Percentiles rank a stretch among this genome's conserved stretches.
phyloP scores from a whole-genome alignment of 2,113 vertebrate genomes.

The Alosa alosa region DNA sequence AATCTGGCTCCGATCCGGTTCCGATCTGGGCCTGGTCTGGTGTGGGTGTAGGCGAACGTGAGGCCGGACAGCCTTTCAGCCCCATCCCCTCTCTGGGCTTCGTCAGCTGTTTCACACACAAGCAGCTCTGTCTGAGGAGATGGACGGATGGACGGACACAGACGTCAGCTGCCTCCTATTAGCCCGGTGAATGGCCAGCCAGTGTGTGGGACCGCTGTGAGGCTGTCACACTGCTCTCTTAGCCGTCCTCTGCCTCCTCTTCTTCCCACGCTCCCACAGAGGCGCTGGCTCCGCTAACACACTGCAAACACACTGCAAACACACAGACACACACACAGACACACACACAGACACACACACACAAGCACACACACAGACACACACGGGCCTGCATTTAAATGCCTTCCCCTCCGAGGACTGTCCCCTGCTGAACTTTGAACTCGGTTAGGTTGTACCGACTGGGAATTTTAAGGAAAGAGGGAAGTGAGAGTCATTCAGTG shows the following conservation, averaged over 20 bases:
- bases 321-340: no score
- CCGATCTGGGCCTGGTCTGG: background rate
- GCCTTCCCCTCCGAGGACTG: background rate
- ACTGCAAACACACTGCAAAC: no score
- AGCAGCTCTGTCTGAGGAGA: background rate
- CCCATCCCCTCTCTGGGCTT: background rate
- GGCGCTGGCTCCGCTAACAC: background rate
- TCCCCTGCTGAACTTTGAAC: background rate
- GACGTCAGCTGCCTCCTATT: slow-evolving; percentile 26
- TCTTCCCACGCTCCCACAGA: background rate
- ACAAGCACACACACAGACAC: background rate
- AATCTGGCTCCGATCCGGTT: no score
- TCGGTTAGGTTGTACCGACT: background rate
- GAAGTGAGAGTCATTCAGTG: background rate
- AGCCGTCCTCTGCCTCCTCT: background rate
- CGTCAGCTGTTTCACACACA: background rate
- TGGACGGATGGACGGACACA: background rate
- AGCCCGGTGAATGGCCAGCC: background rate
- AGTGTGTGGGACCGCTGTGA: background rate
- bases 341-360: no score
- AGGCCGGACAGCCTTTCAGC: background rate
- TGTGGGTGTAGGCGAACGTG: background rate
- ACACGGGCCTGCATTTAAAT: background rate
- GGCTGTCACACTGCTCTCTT: background rate
- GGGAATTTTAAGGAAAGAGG: background rate